phyloP scores from a whole-genome alignment of 2,888 invertebrate species.

The Cantharis lateralis region DNA sequence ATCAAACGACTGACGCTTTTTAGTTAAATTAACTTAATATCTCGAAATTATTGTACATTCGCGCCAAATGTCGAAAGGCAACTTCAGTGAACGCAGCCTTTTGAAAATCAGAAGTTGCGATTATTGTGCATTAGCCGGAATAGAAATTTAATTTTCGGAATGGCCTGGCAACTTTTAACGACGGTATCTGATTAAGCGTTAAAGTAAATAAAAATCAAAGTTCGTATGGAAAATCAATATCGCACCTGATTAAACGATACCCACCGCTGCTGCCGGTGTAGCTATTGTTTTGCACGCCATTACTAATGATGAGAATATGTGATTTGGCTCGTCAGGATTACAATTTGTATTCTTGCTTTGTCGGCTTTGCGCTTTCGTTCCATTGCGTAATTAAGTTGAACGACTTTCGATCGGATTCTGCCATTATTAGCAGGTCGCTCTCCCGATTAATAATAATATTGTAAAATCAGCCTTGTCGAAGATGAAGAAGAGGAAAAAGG shows the following conservation, averaged over 20 bases:
- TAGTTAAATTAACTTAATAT: not conserved
- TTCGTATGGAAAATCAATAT: not conserved
- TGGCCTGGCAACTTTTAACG: not conserved
- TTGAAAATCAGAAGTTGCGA: not conserved
- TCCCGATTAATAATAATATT: not conserved
- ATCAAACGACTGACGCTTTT: not conserved
- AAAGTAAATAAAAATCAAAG: not conserved
- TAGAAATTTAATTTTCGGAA: not conserved
- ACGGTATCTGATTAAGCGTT: not conserved
- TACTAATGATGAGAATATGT: not conserved
- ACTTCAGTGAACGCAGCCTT: not conserved
- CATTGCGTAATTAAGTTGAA: not conserved
- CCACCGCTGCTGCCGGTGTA: not conserved
- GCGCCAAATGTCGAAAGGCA: not conserved
- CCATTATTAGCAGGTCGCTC: not conserved
- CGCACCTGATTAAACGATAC: not conserved
- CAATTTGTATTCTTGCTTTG: not conserved
- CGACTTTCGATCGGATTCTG: not conserved
- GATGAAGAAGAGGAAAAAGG: no score
- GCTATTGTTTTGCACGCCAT: not conserved
- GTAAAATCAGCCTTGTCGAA: not conserved
- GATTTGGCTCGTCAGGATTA: not conserved
- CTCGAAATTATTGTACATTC: not conserved
- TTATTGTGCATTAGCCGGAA: not conserved
- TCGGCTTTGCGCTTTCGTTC: not conserved